Base-by-base conservation (phyloP, 2,797 vertebrate species). In the Choloepus didactylus region DNA sequence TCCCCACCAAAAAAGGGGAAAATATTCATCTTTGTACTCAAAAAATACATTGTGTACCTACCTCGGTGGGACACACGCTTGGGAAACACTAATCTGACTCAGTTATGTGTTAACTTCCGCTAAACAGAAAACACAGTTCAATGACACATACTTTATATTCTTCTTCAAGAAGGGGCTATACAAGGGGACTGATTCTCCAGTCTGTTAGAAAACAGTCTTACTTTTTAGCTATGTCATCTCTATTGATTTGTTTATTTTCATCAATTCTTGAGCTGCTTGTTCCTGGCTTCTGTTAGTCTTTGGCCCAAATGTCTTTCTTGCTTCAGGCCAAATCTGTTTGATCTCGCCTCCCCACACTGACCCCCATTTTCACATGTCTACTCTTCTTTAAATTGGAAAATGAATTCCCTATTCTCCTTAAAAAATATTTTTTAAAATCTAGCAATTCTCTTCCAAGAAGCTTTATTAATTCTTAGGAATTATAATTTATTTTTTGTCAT, bases 321-420 rank as follows among this genome's bases (percentile, higher is more conserved):
- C 15, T 44, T 54, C 54, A 18, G n/a, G 44, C 21, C 31, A 1
- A 29, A 12, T 67, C 46, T 67, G 5, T 86, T 56, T 16, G 64
- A 76, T 41, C 51, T 46, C 15, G 11, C 0, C 19, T 44, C n/a
- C 41, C 7, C 16, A 49, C 1, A 23, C 3, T 21, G 29, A 69
- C 16, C 18, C 19, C n/a, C 9, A 6, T 54, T 75, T 73, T 56
- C 25, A 89, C 6, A 5, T 67, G 29, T 14, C 23, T 27, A 79
- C 25, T 80, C 12, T 72, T 35, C 64, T 85, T 79, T 80, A 64
- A 23, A 31, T 54, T 69, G 70, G 70, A 89, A 89, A 94, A 76
- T 18, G 29, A 83, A 82, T 31, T 76, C 29, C 73, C 29, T 59
- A 38, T 1, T 38, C 6, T 62, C 25, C 54, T 38, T 72, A 64